Percentiles rank a stretch among this genome's conserved stretches.
Conservation (phyloP, 2,113 vertebrate genomes). For the Odontesthes bonariensis region DNA sequence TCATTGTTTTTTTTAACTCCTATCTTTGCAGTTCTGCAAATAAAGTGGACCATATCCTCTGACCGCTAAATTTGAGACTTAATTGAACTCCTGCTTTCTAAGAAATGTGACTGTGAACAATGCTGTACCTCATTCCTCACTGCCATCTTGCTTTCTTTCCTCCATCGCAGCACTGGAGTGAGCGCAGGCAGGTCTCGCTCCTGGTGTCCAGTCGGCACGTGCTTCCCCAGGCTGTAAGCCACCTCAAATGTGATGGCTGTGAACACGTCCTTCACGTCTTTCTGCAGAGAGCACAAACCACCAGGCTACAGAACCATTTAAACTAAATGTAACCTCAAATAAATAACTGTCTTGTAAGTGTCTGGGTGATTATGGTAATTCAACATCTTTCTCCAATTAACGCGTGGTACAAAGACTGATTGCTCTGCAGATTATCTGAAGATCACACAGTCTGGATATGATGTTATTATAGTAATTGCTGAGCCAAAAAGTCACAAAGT, state of each 20-base stretch:
- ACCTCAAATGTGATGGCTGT: constrained; percentile 93
- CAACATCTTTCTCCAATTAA: constrained; percentile 53
- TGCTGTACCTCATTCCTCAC: constrained; percentile 91
- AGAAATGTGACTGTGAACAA: neutral
- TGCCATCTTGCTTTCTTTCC: constrained; percentile 92
- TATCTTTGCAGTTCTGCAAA: neutral
- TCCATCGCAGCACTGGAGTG: constrained; percentile 93
- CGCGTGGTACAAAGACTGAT: constrained; percentile 26
- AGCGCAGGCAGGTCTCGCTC: constrained; percentile 88
- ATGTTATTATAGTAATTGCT: constrained; percentile 25
- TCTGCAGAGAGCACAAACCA: constrained; percentile 81
- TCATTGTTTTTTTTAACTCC: neutral
- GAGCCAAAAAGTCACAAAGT: constrained; percentile 28
- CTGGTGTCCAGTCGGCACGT: constrained; percentile 74
- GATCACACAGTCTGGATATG: constrained; percentile 45
- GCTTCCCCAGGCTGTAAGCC: constrained; percentile 89
- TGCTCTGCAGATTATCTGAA: constrained; percentile 35
- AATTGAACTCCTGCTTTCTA: neutral
- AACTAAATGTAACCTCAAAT: constrained; percentile 33
- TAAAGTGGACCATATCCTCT: neutral
- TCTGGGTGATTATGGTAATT: constrained; percentile 35
- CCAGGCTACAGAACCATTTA: neutral
- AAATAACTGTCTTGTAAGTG: constrained; percentile 27
- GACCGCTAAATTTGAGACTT: no score
- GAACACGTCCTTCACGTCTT: constrained; percentile 95